A percentile compares a stretch with the other conserved stretches of the same genome.
phyloP scores from a whole-genome alignment of 2,113 vertebrate species.

The Micromys minutus region DNA sequence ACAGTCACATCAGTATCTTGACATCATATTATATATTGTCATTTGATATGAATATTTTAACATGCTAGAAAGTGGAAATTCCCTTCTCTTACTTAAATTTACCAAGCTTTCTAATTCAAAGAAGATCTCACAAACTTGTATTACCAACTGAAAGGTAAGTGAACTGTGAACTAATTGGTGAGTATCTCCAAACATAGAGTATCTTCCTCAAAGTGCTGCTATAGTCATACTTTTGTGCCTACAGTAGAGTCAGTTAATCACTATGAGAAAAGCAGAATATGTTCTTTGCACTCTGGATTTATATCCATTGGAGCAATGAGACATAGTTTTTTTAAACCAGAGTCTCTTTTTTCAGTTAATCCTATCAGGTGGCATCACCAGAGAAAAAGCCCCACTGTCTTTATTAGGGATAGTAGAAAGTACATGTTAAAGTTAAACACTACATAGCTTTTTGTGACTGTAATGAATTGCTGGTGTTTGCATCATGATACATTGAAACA shows the following conservation, averaged over 20 bases:
- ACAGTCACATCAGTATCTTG: background rate
- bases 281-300: background rate
- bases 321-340: slow-evolving; percentile 22
- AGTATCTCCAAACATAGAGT: background rate
- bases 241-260: background rate
- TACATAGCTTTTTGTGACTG: background rate
- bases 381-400: background rate
- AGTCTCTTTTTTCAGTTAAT: background rate
- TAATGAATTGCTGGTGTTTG: background rate
- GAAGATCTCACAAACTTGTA: background rate
- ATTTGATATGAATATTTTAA: background rate
- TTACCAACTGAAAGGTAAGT: slow-evolving; percentile 10
- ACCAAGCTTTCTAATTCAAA: slow-evolving; percentile 30
- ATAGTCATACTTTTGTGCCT: background rate
- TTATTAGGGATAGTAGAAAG: background rate
- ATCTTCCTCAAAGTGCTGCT: background rate
- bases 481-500: background rate
- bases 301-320: background rate
- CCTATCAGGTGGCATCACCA: background rate
- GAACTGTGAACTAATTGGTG: background rate
- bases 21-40: no score
- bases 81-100: background rate
- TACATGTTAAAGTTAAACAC: background rate
- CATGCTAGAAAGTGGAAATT: background rate
- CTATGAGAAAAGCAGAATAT: background rate